Conservation (phyloP, 2,113 vertebrate species). For the Corythornis cristatus region DNA sequence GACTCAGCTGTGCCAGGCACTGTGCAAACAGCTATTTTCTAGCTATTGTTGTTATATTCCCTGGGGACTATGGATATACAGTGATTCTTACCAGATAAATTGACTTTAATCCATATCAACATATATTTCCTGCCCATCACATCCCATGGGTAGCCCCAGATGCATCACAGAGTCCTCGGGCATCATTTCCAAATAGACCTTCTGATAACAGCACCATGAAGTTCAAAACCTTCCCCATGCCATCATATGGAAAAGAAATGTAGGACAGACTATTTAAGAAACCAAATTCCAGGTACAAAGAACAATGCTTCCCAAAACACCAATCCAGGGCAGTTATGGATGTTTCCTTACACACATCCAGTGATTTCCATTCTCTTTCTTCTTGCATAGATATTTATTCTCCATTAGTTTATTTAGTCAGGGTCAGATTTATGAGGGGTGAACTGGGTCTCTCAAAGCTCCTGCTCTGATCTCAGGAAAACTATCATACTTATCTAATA, state of each 20-base stretch:
- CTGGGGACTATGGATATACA: background rate
- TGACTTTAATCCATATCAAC: background rate
- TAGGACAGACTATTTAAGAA: background rate
- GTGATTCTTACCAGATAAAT: background rate
- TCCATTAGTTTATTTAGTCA: background rate
- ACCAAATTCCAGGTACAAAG: background rate
- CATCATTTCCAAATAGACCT: background rate
- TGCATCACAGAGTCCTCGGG: background rate
- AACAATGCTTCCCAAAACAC: background rate
- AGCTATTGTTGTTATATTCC: background rate
- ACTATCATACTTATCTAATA: background rate
- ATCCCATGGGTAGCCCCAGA: background rate
- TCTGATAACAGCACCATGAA: background rate
- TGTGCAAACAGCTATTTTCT: background rate
- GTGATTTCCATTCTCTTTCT: background rate
- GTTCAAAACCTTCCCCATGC: background rate
- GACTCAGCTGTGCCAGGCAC: background rate
- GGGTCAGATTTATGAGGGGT: background rate
- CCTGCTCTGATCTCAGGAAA: background rate
- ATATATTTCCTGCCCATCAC: background rate
- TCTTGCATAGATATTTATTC: background rate
- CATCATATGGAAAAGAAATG: background rate
- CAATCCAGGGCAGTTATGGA: background rate
- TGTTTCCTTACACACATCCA: background rate
- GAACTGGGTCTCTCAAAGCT: background rate